Conservation (phyloP, 2,888 invertebrate species). For the Chrysotoxum bicinctum region DNA sequence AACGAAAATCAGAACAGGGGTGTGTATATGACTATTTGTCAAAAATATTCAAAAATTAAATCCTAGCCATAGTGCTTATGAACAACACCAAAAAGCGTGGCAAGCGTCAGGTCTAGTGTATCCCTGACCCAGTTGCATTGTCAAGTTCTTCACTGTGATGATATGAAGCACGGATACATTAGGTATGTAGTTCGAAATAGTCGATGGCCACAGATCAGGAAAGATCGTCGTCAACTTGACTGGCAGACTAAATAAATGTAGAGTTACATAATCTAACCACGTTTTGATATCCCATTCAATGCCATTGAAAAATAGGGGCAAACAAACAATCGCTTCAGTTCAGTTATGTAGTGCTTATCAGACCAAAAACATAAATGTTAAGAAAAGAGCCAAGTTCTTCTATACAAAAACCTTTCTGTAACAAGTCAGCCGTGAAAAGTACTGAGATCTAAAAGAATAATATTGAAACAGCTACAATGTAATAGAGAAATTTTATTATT, state of each 20-base stretch:
- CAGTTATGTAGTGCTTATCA: constrained; percentile 98
- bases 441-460: too few species aligned
- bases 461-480: too few species aligned
- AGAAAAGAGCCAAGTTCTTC: too few species aligned
- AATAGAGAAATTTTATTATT: too few species aligned
- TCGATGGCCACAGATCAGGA: constrained; percentile 99
- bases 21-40: too few species aligned
- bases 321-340: constrained; percentile 99
- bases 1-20: too few species aligned
- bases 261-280: constrained; percentile 98
- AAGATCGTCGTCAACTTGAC: constrained; percentile 99
- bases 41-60: too few species aligned
- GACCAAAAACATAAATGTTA: too few species aligned
- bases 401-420: too few species aligned
- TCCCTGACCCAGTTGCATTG: constrained; percentile 99
- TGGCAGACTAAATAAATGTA: constrained; percentile 99
- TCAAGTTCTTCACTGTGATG: constrained; percentile 99
- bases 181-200: constrained; percentile 99
- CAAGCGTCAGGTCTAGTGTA: constrained; percentile 99
- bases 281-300: constrained; percentile 97
- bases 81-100: constrained; percentile 99
- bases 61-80: constrained; percentile 99
- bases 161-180: constrained; percentile 99
- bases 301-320: constrained; percentile 99
- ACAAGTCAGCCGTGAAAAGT: too few species aligned